phyloP scores from a whole-genome alignment of 2,888 invertebrate genomes.

The Plebejus anna region DNA sequence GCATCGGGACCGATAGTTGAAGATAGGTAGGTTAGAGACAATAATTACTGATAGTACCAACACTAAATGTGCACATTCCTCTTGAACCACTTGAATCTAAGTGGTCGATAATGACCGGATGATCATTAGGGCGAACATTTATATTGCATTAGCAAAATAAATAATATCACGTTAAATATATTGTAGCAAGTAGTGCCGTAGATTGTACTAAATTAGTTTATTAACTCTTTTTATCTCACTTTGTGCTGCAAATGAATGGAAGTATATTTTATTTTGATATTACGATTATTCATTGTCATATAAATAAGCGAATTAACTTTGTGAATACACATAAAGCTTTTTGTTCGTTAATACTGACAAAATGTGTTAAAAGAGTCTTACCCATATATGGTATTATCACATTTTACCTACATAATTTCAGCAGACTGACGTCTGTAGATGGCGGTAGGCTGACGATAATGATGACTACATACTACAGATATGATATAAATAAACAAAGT shows the following conservation, averaged over 20 bases:
- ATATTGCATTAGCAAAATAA: slow-evolving; percentile 14
- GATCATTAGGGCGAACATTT: slow-evolving; percentile 8
- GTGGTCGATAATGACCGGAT: slow-evolving; percentile 2
- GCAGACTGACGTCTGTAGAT: too few species aligned
- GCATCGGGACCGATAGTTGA: background rate
- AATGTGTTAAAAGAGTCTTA: too few species aligned
- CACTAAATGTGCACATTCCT: background rate
- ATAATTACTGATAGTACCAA: background rate
- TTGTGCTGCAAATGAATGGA: too few species aligned
- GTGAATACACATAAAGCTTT: too few species aligned
- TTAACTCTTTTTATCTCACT: too few species aligned
- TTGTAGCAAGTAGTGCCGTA: background rate
- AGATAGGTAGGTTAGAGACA: background rate
- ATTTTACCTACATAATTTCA: too few species aligned
- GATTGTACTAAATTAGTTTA: too few species aligned
- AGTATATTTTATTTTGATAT: too few species aligned
- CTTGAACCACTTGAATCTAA: background rate
- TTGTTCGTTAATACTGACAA: too few species aligned
- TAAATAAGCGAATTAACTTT: too few species aligned
- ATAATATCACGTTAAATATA: background rate
- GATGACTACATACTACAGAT: background rate
- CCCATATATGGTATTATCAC: too few species aligned
- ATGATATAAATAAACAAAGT: background rate
- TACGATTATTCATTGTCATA: too few species aligned
- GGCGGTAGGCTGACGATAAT: background rate